Base-by-base conservation (phyloP, 2,113 vertebrate species). In the Grallaria varia region DNA sequence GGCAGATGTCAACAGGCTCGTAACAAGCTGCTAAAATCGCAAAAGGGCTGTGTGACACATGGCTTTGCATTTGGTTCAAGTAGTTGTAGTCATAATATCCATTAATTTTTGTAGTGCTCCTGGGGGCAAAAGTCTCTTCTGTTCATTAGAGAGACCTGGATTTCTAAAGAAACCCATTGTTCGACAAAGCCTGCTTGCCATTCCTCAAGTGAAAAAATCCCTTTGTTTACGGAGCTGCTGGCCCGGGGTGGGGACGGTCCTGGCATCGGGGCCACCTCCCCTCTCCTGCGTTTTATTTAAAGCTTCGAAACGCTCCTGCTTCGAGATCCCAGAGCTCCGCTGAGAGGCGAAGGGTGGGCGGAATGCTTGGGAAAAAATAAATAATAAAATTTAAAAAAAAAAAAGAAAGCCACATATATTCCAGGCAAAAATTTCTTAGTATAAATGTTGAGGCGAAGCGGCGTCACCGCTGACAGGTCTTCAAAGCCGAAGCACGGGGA, bases 401-500 rank as follows among this genome's bases (percentile, higher is more conserved):
- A 35, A 35, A 60, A 37, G 30, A 16, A 33, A 30, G 3, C 24
- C 18, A 35, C 27, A 31, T 8, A 50, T 64, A 90, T 72, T 79
- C 78, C 39, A 59, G 53, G 78, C 35, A 63, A 74, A 74, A 45
- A 35, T 4, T 4, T 79, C 90, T 92, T 45, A 7, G 83, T 63
- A 9, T 62, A 58, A 86, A 93, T 17, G 86, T 8, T 59, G 94
- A 76, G 68, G 82, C 64, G 15, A 58, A 93, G 93, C 82, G 35
- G 74, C 20, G 15, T 71, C 75, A 59, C 75, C 58, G 79, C 12
- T 96, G 96, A 92, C 79, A 83, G 86, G 16, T 40, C 88, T 76
- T 93, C 90, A 96, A 96, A 96, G 95, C 19, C 27, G 2, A 58
- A 63, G 90, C 84, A 76, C 1, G 3, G 40, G 60, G 77, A 93